phyloP scores from a whole-genome alignment of 1,140 invertebrate species.

The Drosophila bifasciata region DNA sequence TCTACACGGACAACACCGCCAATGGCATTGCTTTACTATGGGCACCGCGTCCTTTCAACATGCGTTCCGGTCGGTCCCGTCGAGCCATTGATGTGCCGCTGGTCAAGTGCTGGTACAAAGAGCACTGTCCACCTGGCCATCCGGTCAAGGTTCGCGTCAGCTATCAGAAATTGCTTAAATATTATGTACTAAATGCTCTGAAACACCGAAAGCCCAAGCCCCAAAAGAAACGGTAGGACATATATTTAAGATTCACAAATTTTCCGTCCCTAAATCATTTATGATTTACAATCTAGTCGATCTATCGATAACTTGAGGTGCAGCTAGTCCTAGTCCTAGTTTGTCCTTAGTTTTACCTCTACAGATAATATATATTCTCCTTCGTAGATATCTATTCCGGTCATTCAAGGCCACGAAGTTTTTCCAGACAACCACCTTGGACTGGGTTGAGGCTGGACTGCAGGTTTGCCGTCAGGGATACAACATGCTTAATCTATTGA shows the following conservation, averaged over 20 bases:
- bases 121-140: constrained; percentile 99
- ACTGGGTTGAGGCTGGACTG: constrained; percentile 99
- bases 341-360: too few relatives aligned
- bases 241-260: neutral
- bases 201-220: constrained; percentile 99
- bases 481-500: constrained; percentile 99
- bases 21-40: constrained; percentile 99
- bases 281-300: neutral
- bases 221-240: constrained; percentile 95
- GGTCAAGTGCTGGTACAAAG: constrained; percentile 98
- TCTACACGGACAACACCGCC: constrained; percentile 99
- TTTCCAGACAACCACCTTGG: constrained; percentile 99
- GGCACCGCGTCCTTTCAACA: constrained; percentile 98
- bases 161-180: constrained; percentile 99
- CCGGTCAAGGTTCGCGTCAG: constrained; percentile 99
- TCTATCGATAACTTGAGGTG: neutral
- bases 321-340: too few relatives aligned
- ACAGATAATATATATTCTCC: constrained; percentile 55
- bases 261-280: neutral
- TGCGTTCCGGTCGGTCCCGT: constrained; percentile 94
- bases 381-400: constrained; percentile 92
- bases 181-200: constrained; percentile 98
- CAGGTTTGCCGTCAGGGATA: constrained; percentile 99
- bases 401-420: constrained; percentile 99
- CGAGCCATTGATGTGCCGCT: constrained; percentile 98